phyloP scores from a whole-genome alignment of 2,113 vertebrate species.

The Dasyornis broadbenti region DNA sequence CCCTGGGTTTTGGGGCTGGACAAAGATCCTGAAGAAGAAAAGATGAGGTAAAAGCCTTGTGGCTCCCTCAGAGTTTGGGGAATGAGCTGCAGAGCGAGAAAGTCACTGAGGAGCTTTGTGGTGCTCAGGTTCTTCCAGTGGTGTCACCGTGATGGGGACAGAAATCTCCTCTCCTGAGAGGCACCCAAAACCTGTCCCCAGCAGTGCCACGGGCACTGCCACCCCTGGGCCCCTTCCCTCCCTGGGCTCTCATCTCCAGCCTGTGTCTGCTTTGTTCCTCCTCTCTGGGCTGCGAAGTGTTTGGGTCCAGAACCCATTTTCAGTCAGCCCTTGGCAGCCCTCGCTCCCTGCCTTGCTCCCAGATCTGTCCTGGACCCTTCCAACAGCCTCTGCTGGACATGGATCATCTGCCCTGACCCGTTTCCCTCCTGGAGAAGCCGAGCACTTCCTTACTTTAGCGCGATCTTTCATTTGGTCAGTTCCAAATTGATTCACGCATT shows the following conservation, averaged over 20 bases:
- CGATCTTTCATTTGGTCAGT: neutral
- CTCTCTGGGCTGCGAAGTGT: neutral
- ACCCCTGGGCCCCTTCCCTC: neutral
- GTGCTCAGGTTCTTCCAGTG: rapidly evolving
- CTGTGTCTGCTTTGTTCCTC: neutral
- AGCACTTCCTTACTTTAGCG: neutral
- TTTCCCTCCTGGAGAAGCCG: neutral
- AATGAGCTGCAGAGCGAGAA: neutral
- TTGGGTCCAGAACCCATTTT: rapidly evolving
- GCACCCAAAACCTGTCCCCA: neutral
- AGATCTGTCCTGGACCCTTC: neutral
- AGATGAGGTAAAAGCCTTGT: neutral
- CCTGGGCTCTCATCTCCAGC: neutral
- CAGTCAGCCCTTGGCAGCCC: neutral
- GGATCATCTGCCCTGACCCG: rapidly evolving
- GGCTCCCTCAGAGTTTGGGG: neutral
- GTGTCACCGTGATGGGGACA: neutral
- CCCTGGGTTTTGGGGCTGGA: neutral
- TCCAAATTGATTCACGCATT: neutral
- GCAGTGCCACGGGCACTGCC: neutral
- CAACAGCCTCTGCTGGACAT: rapidly evolving
- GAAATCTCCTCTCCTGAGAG: neutral
- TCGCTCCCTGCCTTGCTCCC: neutral
- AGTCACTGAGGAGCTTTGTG: neutral
- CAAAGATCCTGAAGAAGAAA: neutral